Percentiles rank a stretch among this genome's conserved stretches.
phyloP scores from a whole-genome alignment of 30 jellyfish, hydroid and myxozoan genomes.

The Catostylus mosaicus region DNA sequence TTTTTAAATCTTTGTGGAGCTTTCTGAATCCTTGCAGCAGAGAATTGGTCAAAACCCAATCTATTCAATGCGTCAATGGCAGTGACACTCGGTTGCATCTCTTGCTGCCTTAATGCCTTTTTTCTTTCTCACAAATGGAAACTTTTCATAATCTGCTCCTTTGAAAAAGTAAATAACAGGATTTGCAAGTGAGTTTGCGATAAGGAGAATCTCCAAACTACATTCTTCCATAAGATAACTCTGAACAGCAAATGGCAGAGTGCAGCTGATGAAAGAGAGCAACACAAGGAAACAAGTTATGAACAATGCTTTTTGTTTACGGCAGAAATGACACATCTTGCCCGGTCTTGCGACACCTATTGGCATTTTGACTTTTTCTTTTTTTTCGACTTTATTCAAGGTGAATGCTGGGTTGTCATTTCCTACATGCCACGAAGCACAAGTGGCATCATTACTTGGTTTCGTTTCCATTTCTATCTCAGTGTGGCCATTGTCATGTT shows the following conservation, averaged over 20 bases:
- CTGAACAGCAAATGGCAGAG: slow-evolving; percentile 55
- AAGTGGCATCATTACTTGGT: too few species aligned
- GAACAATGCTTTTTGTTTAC: slow-evolving; percentile 42
- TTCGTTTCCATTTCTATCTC: too few species aligned
- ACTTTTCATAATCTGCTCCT: slow-evolving; percentile 10
- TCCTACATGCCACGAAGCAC: not conserved
- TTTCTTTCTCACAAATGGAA: not conserved
- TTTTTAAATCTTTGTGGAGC: too few species aligned
- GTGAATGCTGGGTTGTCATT: not conserved
- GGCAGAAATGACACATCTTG: slow-evolving; percentile 19
- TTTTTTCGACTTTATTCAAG: not conserved
- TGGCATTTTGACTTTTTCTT: not conserved
- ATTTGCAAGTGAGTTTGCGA: slow-evolving; percentile 51
- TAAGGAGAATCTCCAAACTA: slow-evolving; percentile 33
- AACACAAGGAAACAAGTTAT: slow-evolving; percentile 52
- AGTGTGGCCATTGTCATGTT: too few species aligned
- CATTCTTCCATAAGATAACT: not conserved
- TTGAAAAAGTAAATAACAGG: slow-evolving; percentile 60
- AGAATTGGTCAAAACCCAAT: not conserved
- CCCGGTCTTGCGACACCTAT: not conserved
- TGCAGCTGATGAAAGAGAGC: slow-evolving; percentile 34
- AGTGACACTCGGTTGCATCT: slow-evolving; percentile 2
- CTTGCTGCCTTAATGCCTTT: not conserved
- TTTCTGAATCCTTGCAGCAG: not conserved
- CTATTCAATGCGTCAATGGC: not conserved